Evolutionary conservation across 2,797 vertebrate genomes (phyloP), one percentile per base, ranked within the genome.

Genomic region (Silurus lanzhouensis): DNA sequence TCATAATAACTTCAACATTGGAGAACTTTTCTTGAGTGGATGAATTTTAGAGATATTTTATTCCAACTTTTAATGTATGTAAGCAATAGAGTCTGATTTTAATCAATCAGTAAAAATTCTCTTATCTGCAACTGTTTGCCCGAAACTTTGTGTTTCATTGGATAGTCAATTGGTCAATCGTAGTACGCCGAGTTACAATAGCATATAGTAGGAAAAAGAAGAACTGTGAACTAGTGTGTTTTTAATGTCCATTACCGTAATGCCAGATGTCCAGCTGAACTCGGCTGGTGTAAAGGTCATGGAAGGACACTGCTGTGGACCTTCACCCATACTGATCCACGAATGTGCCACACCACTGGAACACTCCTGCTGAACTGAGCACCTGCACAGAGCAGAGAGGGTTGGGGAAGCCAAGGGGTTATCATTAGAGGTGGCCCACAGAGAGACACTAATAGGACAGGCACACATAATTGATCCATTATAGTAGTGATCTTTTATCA

Each of bases 321-420:
- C 97, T 25, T 95, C 96, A 0, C 94, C 93, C 78, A 95, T 93
- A 0, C 96, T 95, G 25, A 96, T 97, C 98, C 98, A 99, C 84
- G 96, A 97, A 38, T 93, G 94, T 0, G 91, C 90, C 88, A 94
- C 89, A 6, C 91, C 93, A 88, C 94, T 94, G 68, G 89, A 82
- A n/a, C 98, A 99, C 81, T 98, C 97, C 6, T 94, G 95, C 93
- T 96, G 96, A 91, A 98, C 91, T 52, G 96, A 96, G 89, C 98
- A 99, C 91, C 98, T 99, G 92, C 64, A 90, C 77, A 60, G 44
- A 38, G 6, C 55, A 81, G 46, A 83, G 66, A 80, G 77, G 25
- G 80, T 76, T 81, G 58, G 22, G 27, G 67, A 46, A 55, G 55
- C 17, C 7, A 15, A 61, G 7, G 57, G 3, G 22, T 74, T 55